These are phyloP conservation scores for Cyclura pinguis DNA, from an alignment of 2,797 vertebrate genomes.

Conservation along the genomic window DNA sequence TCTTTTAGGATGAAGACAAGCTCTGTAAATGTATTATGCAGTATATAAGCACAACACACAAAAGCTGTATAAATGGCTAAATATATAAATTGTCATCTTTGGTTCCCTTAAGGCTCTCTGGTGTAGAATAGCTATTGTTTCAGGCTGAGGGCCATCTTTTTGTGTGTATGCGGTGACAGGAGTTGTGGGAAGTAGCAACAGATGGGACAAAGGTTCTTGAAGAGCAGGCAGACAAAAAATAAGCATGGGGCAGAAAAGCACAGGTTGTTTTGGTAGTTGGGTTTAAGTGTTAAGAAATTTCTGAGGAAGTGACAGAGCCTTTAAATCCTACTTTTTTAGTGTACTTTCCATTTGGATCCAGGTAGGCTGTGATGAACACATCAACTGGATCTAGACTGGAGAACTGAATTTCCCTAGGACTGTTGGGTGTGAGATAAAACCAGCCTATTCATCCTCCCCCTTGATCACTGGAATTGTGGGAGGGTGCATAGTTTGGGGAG, in stretches of 20 bases:
- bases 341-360: background rate
- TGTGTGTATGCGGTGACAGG: background rate
- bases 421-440: background rate
- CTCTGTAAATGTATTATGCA: too few relatives aligned
- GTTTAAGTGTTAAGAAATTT: background rate
- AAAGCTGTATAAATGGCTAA: background rate
- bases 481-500: background rate
- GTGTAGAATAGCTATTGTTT: background rate
- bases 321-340: rapidly evolving
- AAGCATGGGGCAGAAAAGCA: background rate
- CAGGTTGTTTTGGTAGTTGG: background rate
- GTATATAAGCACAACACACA: too few relatives aligned
- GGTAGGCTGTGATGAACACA: background rate
- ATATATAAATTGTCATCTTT: background rate
- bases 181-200: background rate
- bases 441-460: too few relatives aligned
- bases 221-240: background rate
- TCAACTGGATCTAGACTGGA: background rate
- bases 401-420: background rate
- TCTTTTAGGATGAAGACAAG: too few relatives aligned
- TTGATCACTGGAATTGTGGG: background rate
- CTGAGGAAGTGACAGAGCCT: too few relatives aligned
- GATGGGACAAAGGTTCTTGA: background rate
- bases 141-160: too few relatives aligned
- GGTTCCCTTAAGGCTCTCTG: background rate